Evolutionary conservation across 2,888 invertebrate species (phyloP).

Genomic region (Dasypolia templi): DNA sequence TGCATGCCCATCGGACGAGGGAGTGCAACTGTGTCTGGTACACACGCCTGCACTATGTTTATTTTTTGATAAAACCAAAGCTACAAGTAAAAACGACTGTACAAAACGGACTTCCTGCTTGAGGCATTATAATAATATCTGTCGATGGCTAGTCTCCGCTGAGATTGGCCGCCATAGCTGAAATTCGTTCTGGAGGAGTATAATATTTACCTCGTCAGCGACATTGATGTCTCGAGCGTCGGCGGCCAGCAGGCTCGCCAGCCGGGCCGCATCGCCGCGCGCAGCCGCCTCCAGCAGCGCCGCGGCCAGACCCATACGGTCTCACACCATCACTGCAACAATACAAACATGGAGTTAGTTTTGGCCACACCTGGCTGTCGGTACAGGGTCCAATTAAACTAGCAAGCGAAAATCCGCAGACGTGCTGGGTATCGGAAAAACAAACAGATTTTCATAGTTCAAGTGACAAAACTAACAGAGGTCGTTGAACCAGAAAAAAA

Average conservation of each 20-base stretch:
- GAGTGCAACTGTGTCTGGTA: background rate
- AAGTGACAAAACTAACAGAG: no score
- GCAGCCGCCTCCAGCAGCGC: slow-evolving; percentile 95
- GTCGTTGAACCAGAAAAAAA: no score
- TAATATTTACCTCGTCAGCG: slow-evolving; percentile 92
- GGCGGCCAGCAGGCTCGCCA: slow-evolving; percentile 93
- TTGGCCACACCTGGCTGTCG: no score
- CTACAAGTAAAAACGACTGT: no score
- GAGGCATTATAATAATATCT: background rate
- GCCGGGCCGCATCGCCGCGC: slow-evolving; percentile 95
- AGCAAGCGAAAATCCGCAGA: no score
- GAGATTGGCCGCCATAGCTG: background rate
- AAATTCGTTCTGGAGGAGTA: background rate
- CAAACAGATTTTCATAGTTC: no score
- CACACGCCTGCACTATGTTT: no score
- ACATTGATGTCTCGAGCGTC: slow-evolving; percentile 92
- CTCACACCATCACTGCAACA: slow-evolving; percentile 86
- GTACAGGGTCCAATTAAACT: no score
- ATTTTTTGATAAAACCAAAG: no score
- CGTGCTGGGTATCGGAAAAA: no score
- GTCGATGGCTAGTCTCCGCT: background rate
- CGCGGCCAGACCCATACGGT: slow-evolving; percentile 91
- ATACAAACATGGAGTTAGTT: slow-evolving; percentile 22
- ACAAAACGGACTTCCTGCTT: no score
- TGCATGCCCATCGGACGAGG: background rate